phyloP scores from a whole-genome alignment of 2,113 vertebrate genomes.

The Eupsittula cactorum region DNA sequence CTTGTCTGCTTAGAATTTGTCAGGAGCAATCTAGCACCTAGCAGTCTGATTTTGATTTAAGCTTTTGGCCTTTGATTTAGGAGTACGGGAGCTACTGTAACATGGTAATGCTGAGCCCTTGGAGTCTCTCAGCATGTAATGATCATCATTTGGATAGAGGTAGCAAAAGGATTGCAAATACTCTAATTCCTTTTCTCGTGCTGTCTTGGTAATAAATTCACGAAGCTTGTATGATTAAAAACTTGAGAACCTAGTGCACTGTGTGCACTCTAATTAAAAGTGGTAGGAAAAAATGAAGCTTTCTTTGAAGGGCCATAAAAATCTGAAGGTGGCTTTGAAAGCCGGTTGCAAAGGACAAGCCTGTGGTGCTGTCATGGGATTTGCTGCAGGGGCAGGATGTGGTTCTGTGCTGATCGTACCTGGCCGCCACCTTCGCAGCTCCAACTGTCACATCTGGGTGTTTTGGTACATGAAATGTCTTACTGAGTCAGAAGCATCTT shows the following conservation, averaged over 20 bases:
- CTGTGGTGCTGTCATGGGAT: neutral
- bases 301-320: neutral
- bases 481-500: neutral
- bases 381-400: conserved; percentile 28
- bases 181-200: conserved; percentile 9
- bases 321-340: neutral
- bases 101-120: neutral
- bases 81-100: neutral
- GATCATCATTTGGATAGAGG: neutral
- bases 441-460: neutral
- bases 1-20: neutral
- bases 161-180: conserved; percentile 17
- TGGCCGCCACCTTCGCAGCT: neutral
- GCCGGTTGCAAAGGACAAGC: neutral
- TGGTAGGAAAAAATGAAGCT: neutral
- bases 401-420: neutral
- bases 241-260: neutral
- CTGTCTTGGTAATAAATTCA: conserved; percentile 24
- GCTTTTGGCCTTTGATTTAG: conserved; percentile 20
- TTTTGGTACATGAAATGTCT: neutral
- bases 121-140: neutral
- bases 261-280: neutral
- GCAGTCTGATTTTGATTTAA: neutral
- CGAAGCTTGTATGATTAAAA: conserved; percentile 7
- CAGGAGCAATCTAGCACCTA: neutral